Evolutionary conservation across 2,888 invertebrate genomes (phyloP).

Genomic region (Clanis bilineata): DNA sequence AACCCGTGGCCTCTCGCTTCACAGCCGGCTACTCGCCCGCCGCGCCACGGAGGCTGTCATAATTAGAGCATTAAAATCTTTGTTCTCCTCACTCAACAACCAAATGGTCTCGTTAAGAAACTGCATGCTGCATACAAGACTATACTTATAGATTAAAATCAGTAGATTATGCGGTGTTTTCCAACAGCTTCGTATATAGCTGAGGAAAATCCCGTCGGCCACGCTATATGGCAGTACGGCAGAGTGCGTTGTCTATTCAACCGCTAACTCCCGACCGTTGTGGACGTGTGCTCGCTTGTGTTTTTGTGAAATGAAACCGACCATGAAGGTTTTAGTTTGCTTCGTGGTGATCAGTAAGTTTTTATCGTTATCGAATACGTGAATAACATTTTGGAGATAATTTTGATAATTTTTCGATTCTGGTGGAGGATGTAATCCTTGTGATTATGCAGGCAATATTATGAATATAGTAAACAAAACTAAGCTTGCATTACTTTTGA

Average conservation of each 20-base stretch:
- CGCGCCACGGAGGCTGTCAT: too few relatives aligned
- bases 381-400: background rate
- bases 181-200: background rate
- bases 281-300: background rate
- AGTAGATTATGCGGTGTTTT: background rate
- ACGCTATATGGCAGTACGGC: background rate
- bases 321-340: constrained; percentile 53
- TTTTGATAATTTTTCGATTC: too few relatives aligned
- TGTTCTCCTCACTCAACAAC: too few relatives aligned
- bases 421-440: too few relatives aligned
- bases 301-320: constrained; percentile 24
- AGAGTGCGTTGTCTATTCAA: background rate
- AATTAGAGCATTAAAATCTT: too few relatives aligned
- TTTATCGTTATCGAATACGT: background rate
- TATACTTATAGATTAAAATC: background rate
- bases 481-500: too few relatives aligned
- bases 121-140: background rate
- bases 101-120: too few relatives aligned
- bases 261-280: background rate
- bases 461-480: too few relatives aligned
- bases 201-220: background rate
- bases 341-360: constrained; percentile 54
- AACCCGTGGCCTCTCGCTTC: too few relatives aligned
- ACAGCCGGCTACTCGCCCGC: too few relatives aligned
- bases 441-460: too few relatives aligned